A percentile compares a stretch with the other conserved stretches of the same genome.
phyloP scores from a whole-genome alignment of 2,113 vertebrate genomes.

The Lathamus discolor region DNA sequence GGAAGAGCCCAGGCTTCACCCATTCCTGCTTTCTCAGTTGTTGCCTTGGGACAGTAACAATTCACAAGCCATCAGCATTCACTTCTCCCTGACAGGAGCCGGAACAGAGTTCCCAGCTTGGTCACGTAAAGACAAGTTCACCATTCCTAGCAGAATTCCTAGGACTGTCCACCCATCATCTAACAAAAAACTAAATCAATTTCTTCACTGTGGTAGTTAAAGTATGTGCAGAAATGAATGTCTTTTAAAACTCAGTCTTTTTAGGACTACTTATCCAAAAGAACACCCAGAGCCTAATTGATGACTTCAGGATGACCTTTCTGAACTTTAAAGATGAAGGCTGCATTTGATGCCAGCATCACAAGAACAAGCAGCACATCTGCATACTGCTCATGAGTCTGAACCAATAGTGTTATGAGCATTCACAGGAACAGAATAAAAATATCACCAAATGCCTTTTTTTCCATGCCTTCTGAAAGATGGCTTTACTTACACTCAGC shows the following conservation, averaged over 20 bases:
- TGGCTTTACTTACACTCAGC: conserved; percentile 28
- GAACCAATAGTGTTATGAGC: neutral
- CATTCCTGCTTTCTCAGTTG: neutral
- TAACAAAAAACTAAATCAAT: neutral
- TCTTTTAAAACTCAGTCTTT: neutral
- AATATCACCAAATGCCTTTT: neutral
- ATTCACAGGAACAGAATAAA: conserved; percentile 5
- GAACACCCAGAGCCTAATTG: neutral
- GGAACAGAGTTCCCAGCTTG: neutral
- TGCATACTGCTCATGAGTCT: neutral
- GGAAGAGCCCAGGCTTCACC: neutral
- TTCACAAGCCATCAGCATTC: neutral
- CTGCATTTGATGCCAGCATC: neutral
- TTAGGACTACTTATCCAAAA: neutral
- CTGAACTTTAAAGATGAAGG: neutral
- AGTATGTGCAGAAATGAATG: neutral
- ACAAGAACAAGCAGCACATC: neutral
- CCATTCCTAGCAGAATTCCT: neutral
- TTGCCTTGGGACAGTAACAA: neutral
- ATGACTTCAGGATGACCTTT: conserved; percentile 10
- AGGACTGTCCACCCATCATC: neutral
- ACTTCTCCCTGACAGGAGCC: neutral
- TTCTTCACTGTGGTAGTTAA: neutral
- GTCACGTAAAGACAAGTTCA: neutral
- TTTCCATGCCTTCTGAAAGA: conserved; percentile 28